A percentile compares a stretch with the other conserved stretches of the same genome.
Conservation (phyloP, 2,888 invertebrate genomes). For the Mellilla xanthometata region DNA sequence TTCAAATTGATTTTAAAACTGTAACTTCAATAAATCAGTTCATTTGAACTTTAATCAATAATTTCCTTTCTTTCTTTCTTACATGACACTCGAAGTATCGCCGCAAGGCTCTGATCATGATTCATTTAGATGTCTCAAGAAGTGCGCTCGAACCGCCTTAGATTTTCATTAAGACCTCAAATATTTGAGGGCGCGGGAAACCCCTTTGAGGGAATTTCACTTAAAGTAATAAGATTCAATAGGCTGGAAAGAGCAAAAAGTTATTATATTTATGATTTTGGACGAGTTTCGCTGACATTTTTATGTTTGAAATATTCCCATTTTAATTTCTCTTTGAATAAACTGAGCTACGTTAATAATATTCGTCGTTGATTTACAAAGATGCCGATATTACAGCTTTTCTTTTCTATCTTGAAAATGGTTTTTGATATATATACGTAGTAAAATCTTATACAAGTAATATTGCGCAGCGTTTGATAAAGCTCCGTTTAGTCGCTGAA, state of each 20-base stretch:
- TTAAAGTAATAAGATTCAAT: constrained; percentile 32
- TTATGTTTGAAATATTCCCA: constrained; percentile 5
- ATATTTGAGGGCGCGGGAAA: constrained; percentile 58
- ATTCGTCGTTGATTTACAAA: neutral
- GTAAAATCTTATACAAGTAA: too few relatives aligned
- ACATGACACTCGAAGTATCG: constrained; percentile 9
- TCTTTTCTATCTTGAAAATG: too few relatives aligned
- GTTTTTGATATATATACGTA: too few relatives aligned
- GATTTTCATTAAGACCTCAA: constrained; percentile 75
- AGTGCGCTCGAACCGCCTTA: constrained; percentile 61
- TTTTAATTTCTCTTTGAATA: constrained; percentile 4
- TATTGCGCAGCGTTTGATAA: neutral
- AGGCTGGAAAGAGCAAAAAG: constrained; percentile 32
- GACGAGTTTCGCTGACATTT: constrained; percentile 10
- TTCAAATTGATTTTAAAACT: too few relatives aligned
- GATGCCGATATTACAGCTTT: neutral
- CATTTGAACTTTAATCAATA: too few relatives aligned
- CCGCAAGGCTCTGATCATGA: constrained; percentile 55
- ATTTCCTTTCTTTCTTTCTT: too few relatives aligned
- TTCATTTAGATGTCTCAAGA: constrained; percentile 69
- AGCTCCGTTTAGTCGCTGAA: constrained; percentile 1
- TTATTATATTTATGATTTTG: constrained; percentile 21
- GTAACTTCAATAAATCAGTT: too few relatives aligned
- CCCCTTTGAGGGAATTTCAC: constrained; percentile 32
- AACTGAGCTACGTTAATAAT: neutral